Conservation (phyloP, 2,888 invertebrate genomes). For the Rutpela maculata region DNA sequence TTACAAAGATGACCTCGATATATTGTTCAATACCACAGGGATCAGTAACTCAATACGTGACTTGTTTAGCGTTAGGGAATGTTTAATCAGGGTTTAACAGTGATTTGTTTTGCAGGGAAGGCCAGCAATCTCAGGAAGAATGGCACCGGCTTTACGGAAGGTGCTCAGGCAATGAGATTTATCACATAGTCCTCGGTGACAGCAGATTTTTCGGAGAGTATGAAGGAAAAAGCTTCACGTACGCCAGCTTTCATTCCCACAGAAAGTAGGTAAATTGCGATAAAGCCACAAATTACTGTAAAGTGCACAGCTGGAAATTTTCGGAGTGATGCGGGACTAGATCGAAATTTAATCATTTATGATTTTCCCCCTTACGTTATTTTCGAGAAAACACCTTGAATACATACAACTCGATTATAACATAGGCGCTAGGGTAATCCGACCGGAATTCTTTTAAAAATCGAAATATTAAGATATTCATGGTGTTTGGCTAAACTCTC, state of each 20-base stretch:
- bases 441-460: too few relatives aligned
- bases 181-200: conserved; percentile 96
- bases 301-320: conserved; percentile 9
- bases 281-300: conserved; percentile 19
- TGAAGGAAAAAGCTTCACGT: conserved; percentile 99
- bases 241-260: conserved; percentile 99
- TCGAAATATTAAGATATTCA: too few relatives aligned
- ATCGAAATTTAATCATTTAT: conserved; percentile 22
- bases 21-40: conserved; percentile 5
- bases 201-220: conserved; percentile 99
- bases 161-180: conserved; percentile 99
- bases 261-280: conserved; percentile 84
- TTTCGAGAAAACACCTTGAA: background rate
- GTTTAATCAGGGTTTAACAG: conserved; percentile 25
- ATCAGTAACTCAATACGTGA: conserved; percentile 31
- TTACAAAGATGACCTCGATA: background rate
- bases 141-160: conserved; percentile 99
- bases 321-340: background rate
- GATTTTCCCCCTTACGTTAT: background rate
- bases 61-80: conserved; percentile 15
- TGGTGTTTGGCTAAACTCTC: too few relatives aligned
- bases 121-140: conserved; percentile 95
- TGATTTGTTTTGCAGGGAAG: conserved; percentile 82
- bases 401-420: background rate
- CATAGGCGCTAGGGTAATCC: background rate